Percentiles rank a stretch among this genome's conserved stretches.
Evolutionary conservation across 2,888 invertebrate genomes (phyloP).

Genomic region (Anticlea derivata): DNA sequence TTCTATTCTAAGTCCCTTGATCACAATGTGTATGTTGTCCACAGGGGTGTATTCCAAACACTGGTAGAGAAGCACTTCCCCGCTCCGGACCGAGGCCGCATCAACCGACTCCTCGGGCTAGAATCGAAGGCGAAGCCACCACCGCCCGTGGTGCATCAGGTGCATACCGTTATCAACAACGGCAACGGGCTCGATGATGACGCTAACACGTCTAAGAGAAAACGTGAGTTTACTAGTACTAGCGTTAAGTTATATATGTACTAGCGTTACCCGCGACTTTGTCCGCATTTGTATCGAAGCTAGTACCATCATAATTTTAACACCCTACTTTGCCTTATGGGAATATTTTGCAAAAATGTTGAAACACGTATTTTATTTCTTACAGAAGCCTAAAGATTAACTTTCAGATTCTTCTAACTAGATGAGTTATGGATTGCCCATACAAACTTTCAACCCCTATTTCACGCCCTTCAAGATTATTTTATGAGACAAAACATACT

Average conservation of each 20-base stretch:
- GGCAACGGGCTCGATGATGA: constrained; percentile 57
- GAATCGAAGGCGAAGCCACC: constrained; percentile 65
- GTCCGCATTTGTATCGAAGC: no score
- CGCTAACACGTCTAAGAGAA: constrained; percentile 68
- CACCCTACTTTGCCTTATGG: no score
- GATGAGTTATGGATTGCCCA: no score
- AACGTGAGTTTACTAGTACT: constrained; percentile 51
- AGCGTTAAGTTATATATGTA: background rate
- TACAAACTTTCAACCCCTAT: no score
- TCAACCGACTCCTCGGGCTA: constrained; percentile 89
- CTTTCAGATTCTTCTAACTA: no score
- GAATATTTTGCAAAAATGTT: no score
- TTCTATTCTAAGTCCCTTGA: background rate
- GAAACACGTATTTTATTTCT: no score
- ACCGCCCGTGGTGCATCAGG: constrained; percentile 43
- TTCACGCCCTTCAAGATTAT: no score
- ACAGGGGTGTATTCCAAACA: constrained; percentile 96
- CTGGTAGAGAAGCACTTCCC: constrained; percentile 99
- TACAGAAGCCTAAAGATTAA: no score
- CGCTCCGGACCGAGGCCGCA: constrained; percentile 94
- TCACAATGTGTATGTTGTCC: background rate
- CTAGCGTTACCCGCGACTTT: no score
- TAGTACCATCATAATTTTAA: no score
- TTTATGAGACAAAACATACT: no score
- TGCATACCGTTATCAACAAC: constrained; percentile 37